Conservation (phyloP, 2,113 vertebrate genomes). For the Patagioenas fasciata region DNA sequence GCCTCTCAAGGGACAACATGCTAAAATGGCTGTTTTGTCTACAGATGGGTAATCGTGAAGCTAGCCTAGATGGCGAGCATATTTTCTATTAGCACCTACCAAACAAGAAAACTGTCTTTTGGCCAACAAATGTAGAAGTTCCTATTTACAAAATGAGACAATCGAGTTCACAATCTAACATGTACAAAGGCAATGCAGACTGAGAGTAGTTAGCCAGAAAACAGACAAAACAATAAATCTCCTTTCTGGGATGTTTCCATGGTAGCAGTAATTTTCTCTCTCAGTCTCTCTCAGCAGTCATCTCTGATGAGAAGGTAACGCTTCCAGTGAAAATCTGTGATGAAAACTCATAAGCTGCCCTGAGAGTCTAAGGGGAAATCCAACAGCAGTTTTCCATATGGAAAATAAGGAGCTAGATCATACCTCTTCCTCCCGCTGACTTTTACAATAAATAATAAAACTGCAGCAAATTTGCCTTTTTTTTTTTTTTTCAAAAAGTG, state of each 20-base stretch:
- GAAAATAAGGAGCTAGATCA: neutral
- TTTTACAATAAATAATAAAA: neutral
- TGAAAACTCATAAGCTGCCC: neutral
- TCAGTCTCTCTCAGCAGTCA: neutral
- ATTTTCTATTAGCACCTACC: neutral
- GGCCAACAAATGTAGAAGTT: neutral
- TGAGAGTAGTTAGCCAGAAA: neutral
- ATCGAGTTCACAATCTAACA: neutral
- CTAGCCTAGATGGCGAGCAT: neutral
- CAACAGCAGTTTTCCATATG: neutral
- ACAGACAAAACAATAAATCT: neutral
- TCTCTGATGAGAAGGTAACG: neutral
- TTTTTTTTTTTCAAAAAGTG: neutral
- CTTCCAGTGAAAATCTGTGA: neutral
- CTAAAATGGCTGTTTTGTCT: neutral
- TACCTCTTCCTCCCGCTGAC: neutral
- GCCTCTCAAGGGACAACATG: neutral
- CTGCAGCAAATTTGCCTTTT: neutral
- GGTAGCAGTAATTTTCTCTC: slow-evolving; percentile 36
- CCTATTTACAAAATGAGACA: neutral
- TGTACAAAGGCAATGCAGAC: neutral
- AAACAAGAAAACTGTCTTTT: neutral
- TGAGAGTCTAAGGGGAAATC: neutral
- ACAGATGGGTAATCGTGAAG: neutral
- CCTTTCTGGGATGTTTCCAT: slow-evolving; percentile 54